Evolutionary conservation across 2,888 invertebrate genomes (phyloP).

Genomic region (Uloborus plumipes): DNA sequence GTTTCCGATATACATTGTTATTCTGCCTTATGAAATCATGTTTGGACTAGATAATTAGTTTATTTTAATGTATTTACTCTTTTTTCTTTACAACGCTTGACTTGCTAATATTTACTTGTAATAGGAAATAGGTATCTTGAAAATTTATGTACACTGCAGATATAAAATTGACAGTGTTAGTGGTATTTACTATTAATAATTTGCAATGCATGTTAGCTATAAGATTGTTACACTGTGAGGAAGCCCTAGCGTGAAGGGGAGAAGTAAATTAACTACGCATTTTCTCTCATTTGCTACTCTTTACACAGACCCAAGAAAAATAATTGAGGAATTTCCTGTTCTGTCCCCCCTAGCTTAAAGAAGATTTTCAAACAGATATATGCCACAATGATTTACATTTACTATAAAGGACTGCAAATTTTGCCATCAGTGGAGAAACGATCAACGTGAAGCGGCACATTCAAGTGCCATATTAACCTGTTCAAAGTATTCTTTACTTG

Average conservation of each 20-base stretch:
- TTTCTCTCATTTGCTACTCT: no score
- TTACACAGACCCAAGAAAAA: no score
- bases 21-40: slow-evolving; percentile 45
- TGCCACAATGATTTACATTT: no score
- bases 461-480: slow-evolving; percentile 54
- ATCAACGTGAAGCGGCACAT: slow-evolving; percentile 29
- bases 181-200: slow-evolving; percentile 62
- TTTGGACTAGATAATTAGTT: slow-evolving; percentile 60
- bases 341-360: no score
- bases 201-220: slow-evolving; percentile 61
- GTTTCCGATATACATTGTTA: slow-evolving; percentile 55
- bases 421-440: no score
- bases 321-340: no score
- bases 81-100: slow-evolving; percentile 37
- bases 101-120: slow-evolving; percentile 62
- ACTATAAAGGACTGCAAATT: no score
- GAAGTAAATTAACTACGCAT: neutral
- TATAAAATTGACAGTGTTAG: slow-evolving; percentile 65
- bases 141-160: slow-evolving; percentile 61
- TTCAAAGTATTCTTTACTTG: slow-evolving; percentile 54
- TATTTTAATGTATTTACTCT: slow-evolving; percentile 54
- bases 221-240: slow-evolving; percentile 62
- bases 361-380: no score
- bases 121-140: slow-evolving; percentile 62
- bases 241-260: slow-evolving; percentile 62